Base-by-base conservation (phyloP, 2,888 invertebrate species). In the Cryptocephalus primarius region DNA sequence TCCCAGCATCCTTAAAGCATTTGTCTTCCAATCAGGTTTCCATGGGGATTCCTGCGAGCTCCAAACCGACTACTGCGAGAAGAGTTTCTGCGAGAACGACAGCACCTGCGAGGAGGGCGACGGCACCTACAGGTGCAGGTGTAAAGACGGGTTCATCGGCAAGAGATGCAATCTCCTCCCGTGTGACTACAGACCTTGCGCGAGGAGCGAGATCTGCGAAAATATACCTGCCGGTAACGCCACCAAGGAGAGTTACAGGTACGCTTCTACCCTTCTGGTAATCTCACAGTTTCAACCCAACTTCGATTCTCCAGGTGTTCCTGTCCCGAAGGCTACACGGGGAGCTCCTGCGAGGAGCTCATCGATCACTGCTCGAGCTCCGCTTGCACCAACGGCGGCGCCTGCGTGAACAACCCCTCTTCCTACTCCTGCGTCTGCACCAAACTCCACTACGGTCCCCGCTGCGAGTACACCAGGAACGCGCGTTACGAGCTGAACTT, bases 401-500 rank as follows among this genome's bases (percentile, higher is more conserved):
- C 58, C n/a, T 75, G 75, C 50, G 57, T 56, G 59, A 68, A 53
- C 50, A 54, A 53, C 48, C 52, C 59, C 22, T 57, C 49, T 39
- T 64, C 59, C 55, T 72, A 67, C 51, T 68, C 64, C 3, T 80
- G 80, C 57, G 57, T 60, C 12, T 80, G 80, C 59, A 61, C 63
- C 4, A 64, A 69, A 44, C 70, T 72, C 33, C 78, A 69, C 53
- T 64, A 65, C 45, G 79, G 80, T 11, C 48, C 53, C 1, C 60
- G 64, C 32, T 81, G 81, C 59, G 73, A 79, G 59, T 65, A 59
- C 38, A 66, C 71, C 55, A 63, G 63, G 47, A 62, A 60, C 9
- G 69, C 75, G 0, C 72, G 78, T 57, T 82, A 76, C 56, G 64
- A 77, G 11, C 62, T 82, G 54, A 67, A 74, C 45, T 82, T 82